phyloP scores from a whole-genome alignment of 2,113 vertebrate genomes.

The Xiphophorus couchianus region DNA sequence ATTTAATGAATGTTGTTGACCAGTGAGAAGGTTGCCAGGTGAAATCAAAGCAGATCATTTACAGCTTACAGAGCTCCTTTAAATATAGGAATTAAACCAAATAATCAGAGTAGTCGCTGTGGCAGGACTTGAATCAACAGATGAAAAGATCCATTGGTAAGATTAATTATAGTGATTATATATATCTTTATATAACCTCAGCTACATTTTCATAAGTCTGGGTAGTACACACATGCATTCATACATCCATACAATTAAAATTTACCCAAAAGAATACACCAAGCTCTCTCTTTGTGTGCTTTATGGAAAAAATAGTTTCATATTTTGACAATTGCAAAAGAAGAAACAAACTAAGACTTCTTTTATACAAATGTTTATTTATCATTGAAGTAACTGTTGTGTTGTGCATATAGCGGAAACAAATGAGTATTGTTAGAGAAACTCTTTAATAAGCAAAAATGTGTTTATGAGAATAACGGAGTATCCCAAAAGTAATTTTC shows the following conservation, averaged over 20 bases:
- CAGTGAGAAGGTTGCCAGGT: background rate
- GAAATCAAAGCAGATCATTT: background rate
- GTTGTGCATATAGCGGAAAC: background rate
- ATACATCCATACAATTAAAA: background rate
- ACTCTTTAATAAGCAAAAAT: background rate
- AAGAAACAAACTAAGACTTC: background rate
- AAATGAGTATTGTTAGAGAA: constrained; percentile 1
- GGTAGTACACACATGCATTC: no score
- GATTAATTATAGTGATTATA: no score
- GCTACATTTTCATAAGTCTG: no score
- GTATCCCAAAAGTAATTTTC: background rate
- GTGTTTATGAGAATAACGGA: background rate
- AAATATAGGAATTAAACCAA: background rate
- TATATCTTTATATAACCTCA: no score
- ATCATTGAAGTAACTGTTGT: background rate
- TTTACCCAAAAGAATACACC: background rate
- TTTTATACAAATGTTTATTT: background rate
- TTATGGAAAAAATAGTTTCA: background rate
- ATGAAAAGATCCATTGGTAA: no score
- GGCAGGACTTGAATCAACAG: no score
- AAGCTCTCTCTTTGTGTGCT: background rate
- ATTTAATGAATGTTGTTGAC: background rate
- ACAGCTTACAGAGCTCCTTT: background rate
- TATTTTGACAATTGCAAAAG: background rate
- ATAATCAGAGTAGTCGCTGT: no score